Base-by-base conservation (phyloP, 1,140 invertebrate genomes). In the Anadara kagoshimensis region DNA sequence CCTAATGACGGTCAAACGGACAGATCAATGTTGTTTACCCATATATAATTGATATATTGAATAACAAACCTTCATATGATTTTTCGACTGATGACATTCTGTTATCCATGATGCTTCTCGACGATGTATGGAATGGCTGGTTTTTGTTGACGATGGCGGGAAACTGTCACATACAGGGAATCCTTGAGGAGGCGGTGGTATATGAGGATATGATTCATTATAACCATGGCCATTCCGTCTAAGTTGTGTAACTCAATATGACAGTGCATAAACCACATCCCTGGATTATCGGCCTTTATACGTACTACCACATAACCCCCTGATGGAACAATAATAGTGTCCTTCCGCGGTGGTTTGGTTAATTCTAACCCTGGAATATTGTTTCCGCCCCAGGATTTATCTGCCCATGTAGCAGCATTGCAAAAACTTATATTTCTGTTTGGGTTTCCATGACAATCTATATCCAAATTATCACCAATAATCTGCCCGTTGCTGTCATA, bases 281-380 rank as follows among this genome's bases (percentile, higher is more conserved):
- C 67, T 20, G 94, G 94, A 89, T 95, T 95, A 80, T 93, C 90
- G 1, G 94, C 93, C 76, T 92, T 91, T 79, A 95, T 94, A 75
- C 94, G 90, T 3, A 95, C 74, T 18, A 92, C 92, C 0, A 93
- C 92, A 5, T 91, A 93, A 1, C 93, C 93, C 65, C 91, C 92
- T 78, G 91, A 92, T 0, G 93, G 93, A 16, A 95, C 91, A 0
- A 92, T 90, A 41, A 94, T 89, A 0, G 93, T 94, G 79, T 94
- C 93, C 84, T 94, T 95, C 2, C 90, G 49, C 0, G 92, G 89
- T 14, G 93, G 91, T 76, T 91, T 90, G 0, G 89, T 85, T 0
- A 93, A 44, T 22, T 75, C 61, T 11, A 79, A 14, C 12, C 70
- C 70, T 0, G 76, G 70, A 1, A 83, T 47, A 56, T 72, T 75